Conservation (phyloP, 2,888 invertebrate genomes). For the Alviniconcha strummeri region DNA sequence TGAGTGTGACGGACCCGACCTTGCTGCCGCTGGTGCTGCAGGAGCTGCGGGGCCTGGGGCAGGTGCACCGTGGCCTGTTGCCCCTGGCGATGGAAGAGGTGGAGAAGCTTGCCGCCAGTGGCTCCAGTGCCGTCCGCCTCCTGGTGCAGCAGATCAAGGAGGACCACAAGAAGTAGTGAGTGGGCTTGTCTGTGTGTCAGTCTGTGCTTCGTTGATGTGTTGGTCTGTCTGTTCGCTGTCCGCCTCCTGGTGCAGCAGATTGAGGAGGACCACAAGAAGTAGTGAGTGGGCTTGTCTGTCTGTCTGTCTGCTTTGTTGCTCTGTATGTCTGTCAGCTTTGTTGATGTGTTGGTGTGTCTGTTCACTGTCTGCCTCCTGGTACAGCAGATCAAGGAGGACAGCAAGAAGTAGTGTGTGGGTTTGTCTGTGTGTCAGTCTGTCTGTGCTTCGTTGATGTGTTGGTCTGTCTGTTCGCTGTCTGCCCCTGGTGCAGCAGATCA, state of each 20-base stretch:
- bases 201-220: too few species aligned
- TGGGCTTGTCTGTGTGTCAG: conserved; percentile 17
- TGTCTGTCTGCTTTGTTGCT: background rate
- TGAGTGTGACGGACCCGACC: conserved; percentile 83
- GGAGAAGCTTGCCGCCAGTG: conserved; percentile 77
- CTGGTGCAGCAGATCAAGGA: conserved; percentile 74
- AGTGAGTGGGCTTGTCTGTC: conserved; percentile 48
- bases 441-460: background rate
- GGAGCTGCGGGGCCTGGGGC: conserved; percentile 87
- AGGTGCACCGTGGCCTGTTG: conserved; percentile 86
- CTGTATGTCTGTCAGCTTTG: background rate
- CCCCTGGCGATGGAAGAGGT: conserved; percentile 86
- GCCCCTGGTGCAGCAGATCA: conserved; percentile 73
- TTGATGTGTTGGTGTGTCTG: background rate
- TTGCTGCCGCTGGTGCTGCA: conserved; percentile 85
- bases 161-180: conserved; percentile 64
- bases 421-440: background rate
- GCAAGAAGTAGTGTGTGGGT: conserved; percentile 55
- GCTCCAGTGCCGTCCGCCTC: conserved; percentile 70
- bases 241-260: conserved; percentile 73
- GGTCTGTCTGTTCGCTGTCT: conserved; percentile 53
- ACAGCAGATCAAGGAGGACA: conserved; percentile 73
- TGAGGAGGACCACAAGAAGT: conserved; percentile 67
- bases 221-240: conserved; percentile 51
- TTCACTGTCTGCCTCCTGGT: conserved; percentile 70